Percentiles rank a stretch among this genome's conserved stretches.
Evolutionary conservation across 2,888 invertebrate species (phyloP).

Genomic region (Nasonovia ribisnigri): DNA sequence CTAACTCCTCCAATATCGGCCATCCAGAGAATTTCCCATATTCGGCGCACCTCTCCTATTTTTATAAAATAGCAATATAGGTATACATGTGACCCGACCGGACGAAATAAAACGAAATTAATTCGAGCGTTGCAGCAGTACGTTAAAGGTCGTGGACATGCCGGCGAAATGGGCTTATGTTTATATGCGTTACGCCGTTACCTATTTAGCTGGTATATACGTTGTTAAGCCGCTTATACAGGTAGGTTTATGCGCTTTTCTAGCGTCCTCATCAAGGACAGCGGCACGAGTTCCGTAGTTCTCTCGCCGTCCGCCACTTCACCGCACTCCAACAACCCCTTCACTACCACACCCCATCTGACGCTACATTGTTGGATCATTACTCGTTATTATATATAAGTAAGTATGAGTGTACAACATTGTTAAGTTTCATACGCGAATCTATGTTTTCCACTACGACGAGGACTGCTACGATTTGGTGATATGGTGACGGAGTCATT

Average conservation of each 20-base stretch:
- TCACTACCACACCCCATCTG: not conserved
- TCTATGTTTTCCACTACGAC: not conserved
- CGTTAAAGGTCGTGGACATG: constrained; percentile 38
- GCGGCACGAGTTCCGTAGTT: not conserved
- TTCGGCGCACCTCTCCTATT: not conserved
- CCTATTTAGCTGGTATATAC: not conserved
- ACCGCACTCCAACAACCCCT: not conserved
- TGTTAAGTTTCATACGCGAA: not conserved
- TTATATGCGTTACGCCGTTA: not conserved
- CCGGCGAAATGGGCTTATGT: constrained; percentile 31
- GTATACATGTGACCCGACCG: not conserved
- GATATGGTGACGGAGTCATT: too few species aligned
- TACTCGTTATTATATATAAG: not conserved
- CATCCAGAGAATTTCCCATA: not conserved
- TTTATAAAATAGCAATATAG: not conserved
- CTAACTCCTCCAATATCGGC: not conserved
- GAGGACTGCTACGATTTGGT: not conserved
- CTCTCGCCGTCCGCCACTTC: not conserved
- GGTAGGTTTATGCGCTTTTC: constrained; percentile 38
- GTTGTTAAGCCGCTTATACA: constrained; percentile 38
- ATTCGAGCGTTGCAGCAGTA: not conserved
- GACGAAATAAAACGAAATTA: constrained; percentile 21
- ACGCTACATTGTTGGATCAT: not conserved
- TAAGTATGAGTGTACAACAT: not conserved
- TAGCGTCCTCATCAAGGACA: constrained; percentile 27